A percentile compares a stretch with the other conserved stretches of the same genome.
phyloP scores from a whole-genome alignment of 2,888 invertebrate genomes.

The Pollenia griseotomentosa region DNA sequence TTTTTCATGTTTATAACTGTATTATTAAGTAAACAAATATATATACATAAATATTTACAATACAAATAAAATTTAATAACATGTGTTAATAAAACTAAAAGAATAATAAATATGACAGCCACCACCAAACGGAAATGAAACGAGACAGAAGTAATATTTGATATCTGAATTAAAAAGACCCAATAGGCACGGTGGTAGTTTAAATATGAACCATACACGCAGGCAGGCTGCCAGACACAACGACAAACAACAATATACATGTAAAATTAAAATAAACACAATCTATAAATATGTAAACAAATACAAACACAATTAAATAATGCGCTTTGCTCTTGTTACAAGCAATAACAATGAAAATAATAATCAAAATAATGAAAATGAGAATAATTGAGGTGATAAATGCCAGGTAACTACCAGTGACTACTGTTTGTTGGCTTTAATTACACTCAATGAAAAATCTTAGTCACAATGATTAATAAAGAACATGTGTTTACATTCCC shows the following conservation, averaged over 20 bases:
- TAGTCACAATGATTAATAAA: neutral
- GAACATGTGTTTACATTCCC: neutral
- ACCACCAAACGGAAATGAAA: neutral
- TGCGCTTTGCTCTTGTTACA: neutral
- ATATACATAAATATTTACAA: neutral
- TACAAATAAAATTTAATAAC: conserved; percentile 3
- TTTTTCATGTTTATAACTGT: conserved; percentile 10
- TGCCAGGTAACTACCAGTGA: neutral
- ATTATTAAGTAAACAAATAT: neutral
- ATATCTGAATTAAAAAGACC: no score
- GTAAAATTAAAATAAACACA: neutral
- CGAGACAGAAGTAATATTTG: neutral
- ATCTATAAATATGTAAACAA: neutral
- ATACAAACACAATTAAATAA: neutral
- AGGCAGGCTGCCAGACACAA: neutral
- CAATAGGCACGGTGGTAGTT: no score
- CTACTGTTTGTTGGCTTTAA: neutral
- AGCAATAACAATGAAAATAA: conserved; percentile 22
- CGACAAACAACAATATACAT: neutral
- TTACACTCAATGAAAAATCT: conserved; percentile 16
- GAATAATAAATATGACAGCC: conserved; percentile 7
- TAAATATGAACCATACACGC: no score
- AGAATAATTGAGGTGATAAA: neutral
- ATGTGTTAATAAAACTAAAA: conserved; percentile 8
- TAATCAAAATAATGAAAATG: conserved; percentile 6